Conservation (phyloP, 2,888 invertebrate species). For the Schrankia costaestrigalis region DNA sequence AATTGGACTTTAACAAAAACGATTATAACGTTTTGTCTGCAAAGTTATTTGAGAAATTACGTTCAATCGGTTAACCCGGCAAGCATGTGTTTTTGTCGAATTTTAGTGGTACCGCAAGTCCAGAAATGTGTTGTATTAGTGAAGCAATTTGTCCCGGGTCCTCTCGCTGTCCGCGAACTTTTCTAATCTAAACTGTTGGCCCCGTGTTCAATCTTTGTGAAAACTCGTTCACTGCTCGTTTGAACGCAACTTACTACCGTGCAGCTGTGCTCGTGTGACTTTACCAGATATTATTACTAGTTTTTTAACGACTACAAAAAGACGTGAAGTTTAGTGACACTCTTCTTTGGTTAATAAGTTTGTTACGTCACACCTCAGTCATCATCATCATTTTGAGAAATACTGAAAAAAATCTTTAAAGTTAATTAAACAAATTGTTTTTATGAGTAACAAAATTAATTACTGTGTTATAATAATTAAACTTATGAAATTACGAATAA, state of each 20-base stretch:
- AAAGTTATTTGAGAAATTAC: conserved; percentile 29
- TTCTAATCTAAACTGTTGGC: conserved; percentile 76
- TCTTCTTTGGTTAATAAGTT: too few relatives aligned
- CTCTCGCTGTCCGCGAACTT: conserved; percentile 60
- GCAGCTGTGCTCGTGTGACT: conserved; percentile 9
- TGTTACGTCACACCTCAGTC: too few relatives aligned
- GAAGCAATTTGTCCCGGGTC: conserved; percentile 70
- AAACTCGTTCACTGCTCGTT: conserved; percentile 40
- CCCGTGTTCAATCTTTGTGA: conserved; percentile 58
- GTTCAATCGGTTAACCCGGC: conserved; percentile 17
- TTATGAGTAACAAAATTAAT: too few relatives aligned
- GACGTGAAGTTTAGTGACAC: too few relatives aligned
- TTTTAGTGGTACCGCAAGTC: conserved; percentile 43
- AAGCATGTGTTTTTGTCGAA: conserved; percentile 50
- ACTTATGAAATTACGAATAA: too few relatives aligned
- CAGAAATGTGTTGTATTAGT: conserved; percentile 74
- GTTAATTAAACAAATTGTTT: too few relatives aligned
- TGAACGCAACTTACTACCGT: conserved; percentile 16
- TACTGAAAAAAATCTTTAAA: too few relatives aligned
- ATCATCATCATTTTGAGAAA: too few relatives aligned
- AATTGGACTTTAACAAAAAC: conserved; percentile 28
- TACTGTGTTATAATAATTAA: too few relatives aligned
- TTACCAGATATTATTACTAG: conserved; percentile 11
- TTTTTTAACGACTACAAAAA: too few relatives aligned
- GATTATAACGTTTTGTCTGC: conserved; percentile 17